Conservation (phyloP, 2,888 invertebrate genomes). For the Aquatica leii region DNA sequence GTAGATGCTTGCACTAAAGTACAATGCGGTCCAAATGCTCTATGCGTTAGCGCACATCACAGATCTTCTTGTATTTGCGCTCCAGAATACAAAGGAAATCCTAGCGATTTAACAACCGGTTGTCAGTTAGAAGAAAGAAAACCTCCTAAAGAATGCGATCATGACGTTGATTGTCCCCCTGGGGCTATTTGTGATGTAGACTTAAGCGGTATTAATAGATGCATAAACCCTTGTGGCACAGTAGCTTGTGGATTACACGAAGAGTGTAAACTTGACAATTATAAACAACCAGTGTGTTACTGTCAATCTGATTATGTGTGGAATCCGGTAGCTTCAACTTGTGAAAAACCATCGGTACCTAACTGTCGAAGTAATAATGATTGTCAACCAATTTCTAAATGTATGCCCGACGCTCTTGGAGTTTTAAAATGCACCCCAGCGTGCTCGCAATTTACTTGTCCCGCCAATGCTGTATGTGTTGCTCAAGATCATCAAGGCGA, state of each 20-base stretch:
- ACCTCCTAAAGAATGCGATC: constrained; percentile 69
- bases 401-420: constrained; percentile 84
- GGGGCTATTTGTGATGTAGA: constrained; percentile 75
- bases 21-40: constrained; percentile 89
- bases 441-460: constrained; percentile 84
- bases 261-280: constrained; percentile 73
- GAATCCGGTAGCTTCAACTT: constrained; percentile 82
- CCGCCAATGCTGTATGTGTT: constrained; percentile 82
- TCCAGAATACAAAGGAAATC: constrained; percentile 83
- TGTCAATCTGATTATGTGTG: constrained; percentile 82
- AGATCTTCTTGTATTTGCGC: constrained; percentile 86
- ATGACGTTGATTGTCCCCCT: constrained; percentile 75
- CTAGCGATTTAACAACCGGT: constrained; percentile 79
- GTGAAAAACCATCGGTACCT: constrained; percentile 88
- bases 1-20: constrained; percentile 87
- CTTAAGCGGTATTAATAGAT: constrained; percentile 71
- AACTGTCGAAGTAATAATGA: constrained; percentile 77
- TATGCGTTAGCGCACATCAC: constrained; percentile 85
- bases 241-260: constrained; percentile 87
- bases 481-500: constrained; percentile 76
- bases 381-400: constrained; percentile 75
- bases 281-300: constrained; percentile 78
- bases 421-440: constrained; percentile 83
- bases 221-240: constrained; percentile 80
- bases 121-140: constrained; percentile 76